phyloP scores from a whole-genome alignment of 2,888 invertebrate genomes.

The Megalurothrips usitatus region DNA sequence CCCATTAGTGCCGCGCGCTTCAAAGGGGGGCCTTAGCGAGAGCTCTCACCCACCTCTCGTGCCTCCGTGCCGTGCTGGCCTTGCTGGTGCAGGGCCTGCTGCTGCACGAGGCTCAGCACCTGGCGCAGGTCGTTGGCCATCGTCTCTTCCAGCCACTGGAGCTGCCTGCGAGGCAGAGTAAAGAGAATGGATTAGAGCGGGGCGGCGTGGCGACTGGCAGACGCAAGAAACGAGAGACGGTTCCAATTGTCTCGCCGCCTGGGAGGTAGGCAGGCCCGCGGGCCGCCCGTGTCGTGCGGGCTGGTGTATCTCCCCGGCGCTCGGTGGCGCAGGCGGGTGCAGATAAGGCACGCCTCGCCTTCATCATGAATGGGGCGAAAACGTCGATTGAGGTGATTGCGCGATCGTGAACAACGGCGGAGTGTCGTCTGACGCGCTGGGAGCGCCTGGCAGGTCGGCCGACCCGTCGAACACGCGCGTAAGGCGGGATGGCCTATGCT shows the following conservation, averaged over 20 bases:
- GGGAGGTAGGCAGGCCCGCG: background rate
- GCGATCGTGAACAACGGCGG: too few species aligned
- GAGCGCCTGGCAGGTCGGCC: too few species aligned
- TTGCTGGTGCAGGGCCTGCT: background rate
- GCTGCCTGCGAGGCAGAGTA: background rate
- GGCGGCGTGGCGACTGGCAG: background rate
- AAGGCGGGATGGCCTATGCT: too few species aligned
- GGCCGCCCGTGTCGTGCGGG: too few species aligned
- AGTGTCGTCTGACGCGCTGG: too few species aligned
- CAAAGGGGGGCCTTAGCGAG: background rate
- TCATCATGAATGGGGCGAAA: too few species aligned
- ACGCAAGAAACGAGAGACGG: background rate
- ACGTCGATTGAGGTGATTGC: too few species aligned
- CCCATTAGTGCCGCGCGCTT: too few species aligned
- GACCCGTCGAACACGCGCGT: too few species aligned
- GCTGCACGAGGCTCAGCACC: background rate
- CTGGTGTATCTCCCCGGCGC: too few species aligned
- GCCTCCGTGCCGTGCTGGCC: background rate
- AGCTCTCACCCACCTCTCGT: background rate
- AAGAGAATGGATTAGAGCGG: background rate
- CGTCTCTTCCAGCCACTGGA: background rate
- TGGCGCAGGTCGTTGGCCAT: background rate
- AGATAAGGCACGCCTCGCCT: background rate
- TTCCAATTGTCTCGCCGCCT: background rate
- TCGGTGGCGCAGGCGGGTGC: background rate